These are phyloP conservation scores for Cnemophilus loriae DNA, from an alignment of 2,113 vertebrate genomes.

Conservation along the genomic window DNA sequence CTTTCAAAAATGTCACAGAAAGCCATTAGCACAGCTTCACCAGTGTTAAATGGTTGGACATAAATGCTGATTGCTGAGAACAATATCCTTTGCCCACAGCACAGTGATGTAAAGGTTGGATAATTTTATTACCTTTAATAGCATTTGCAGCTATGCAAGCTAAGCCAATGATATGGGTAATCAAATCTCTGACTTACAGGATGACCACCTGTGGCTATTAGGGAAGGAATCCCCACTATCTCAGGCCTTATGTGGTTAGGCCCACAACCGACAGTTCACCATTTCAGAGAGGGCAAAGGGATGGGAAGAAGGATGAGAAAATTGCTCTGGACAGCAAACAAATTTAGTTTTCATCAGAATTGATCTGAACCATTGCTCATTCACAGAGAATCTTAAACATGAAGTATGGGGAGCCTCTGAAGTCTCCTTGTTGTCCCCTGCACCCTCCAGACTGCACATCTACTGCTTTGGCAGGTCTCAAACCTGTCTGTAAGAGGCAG, in stretches of 20 bases:
- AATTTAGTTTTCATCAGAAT: not conserved
- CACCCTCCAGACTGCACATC: not conserved
- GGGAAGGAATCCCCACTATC: conserved; percentile 17
- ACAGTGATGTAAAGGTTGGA: conserved; percentile 47
- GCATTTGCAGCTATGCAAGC: conserved; percentile 59
- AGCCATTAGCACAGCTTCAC: conserved; percentile 37
- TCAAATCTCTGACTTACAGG: conserved; percentile 54
- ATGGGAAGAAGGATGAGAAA: not conserved
- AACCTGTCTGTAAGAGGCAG: not conserved
- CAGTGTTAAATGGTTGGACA: conserved; percentile 53
- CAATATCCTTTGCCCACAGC: conserved; percentile 58
- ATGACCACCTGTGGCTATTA: conserved; percentile 51
- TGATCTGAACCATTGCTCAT: not conserved
- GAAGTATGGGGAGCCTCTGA: not conserved
- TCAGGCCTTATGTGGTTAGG: too few relatives aligned
- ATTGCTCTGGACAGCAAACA: not conserved
- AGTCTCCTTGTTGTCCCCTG: not conserved
- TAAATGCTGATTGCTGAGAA: conserved; percentile 64
- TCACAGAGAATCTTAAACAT: not conserved
- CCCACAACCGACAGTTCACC: too few relatives aligned
- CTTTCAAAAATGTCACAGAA: conserved; percentile 64
- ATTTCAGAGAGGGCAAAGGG: not conserved
- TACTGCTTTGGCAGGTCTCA: not conserved
- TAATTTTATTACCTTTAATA: conserved; percentile 67
- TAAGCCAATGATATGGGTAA: conserved; percentile 62